Conservation (phyloP, 2,113 vertebrate genomes). For the Hippocampus barbouri region DNA sequence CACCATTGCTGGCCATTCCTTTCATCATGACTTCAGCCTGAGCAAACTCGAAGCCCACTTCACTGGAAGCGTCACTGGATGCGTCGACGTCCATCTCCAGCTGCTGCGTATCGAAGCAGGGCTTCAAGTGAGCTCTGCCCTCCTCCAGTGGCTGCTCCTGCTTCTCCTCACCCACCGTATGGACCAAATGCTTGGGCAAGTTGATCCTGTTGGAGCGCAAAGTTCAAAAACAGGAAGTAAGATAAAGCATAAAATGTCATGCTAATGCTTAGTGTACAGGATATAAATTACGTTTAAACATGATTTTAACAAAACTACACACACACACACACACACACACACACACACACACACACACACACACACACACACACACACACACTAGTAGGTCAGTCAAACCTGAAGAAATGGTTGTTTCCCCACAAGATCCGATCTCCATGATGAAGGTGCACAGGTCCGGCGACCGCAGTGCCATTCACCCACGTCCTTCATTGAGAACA, state of each 20-base stretch:
- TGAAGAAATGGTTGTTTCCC: slow-evolving; percentile 99
- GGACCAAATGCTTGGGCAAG: slow-evolving; percentile 82
- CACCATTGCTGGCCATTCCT: slow-evolving; percentile 85
- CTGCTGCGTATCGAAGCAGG: slow-evolving; percentile 78
- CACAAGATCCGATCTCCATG: slow-evolving; percentile 96
- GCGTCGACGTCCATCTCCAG: slow-evolving; percentile 86
- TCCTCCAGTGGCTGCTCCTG: slow-evolving; percentile 50
- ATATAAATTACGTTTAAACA: background rate
- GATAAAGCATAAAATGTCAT: background rate
- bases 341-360: background rate
- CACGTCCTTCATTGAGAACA: slow-evolving; percentile 75
- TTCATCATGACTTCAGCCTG: slow-evolving; percentile 99
- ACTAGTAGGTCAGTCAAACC: slow-evolving; percentile 62
- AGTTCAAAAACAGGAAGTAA: background rate
- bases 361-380: background rate
- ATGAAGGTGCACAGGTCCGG: slow-evolving; percentile 81
- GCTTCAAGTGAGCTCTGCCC: slow-evolving; percentile 73
- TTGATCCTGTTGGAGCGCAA: slow-evolving; percentile 76
- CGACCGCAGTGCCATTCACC: slow-evolving; percentile 87
- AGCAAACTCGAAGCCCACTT: slow-evolving; percentile 92
- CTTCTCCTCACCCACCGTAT: slow-evolving; percentile 75
- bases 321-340: background rate
- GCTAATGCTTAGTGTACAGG: background rate
- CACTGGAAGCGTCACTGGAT: slow-evolving; percentile 91
- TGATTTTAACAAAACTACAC: background rate